Base-by-base conservation (phyloP, 2,113 vertebrate species). In the Hoplias malabaricus region DNA sequence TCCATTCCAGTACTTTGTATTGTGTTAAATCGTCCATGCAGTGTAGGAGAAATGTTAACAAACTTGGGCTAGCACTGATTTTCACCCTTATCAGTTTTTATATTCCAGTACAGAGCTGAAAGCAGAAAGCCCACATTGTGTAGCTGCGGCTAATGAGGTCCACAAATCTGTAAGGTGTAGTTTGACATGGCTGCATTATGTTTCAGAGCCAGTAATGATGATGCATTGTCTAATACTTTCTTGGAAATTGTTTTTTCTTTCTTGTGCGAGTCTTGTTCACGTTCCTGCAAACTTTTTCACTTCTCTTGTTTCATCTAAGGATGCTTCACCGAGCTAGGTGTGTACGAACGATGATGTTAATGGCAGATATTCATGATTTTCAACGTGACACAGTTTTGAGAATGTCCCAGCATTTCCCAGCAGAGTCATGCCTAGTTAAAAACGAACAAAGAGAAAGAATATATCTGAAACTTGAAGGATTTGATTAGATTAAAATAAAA, bases 151-250 rank as follows among this genome's bases (percentile, higher is more conserved):
- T 77, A 43, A 82, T 29, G 42, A 67, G n/a, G 63, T 54, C 40
- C 34, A 53, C n/a, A 42, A 53, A 38, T 72, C 31, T 53, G 50
- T 50, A 69, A 68, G 54, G 42, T 63, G 40, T 23, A 29, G 54
- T 16, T 31, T 73, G 53, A 71, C 25, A 40, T 61, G 61, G 34
- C 38, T 56, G 40, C 38, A 40, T 71, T 33, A 57, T 57, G 19
- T 46, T 66, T 66, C 21, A 34, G 19, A 56, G 73, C 34, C 31
- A 21, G 29, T 73, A 50, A 73, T 78, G 63, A 78, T 69, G 46
- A 54, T 69, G 34, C 31, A 74, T 74, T 63, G 56, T n/a, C 27
- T 21, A 82, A 62, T 81, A 50, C 53, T 38, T 33, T 70, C 43
- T 43, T 65, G 66, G 38, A 72, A 29, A 50, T 21, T 33, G 27